Base-by-base conservation (phyloP, 2,888 invertebrate genomes). In the Chymomyza fuscimana region DNA sequence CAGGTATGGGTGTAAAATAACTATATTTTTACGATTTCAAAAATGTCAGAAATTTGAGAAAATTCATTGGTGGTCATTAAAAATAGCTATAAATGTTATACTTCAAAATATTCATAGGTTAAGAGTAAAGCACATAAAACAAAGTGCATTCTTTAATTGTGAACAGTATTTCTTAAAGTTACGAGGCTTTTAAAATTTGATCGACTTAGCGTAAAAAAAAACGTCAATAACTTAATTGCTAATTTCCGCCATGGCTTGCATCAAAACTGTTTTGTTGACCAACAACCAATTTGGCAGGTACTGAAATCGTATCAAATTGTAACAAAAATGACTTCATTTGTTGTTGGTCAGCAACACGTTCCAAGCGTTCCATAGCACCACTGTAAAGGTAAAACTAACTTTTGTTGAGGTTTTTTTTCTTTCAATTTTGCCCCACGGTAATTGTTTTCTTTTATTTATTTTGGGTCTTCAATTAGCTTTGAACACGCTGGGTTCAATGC, bases 321-420 rank as follows among this genome's bases (percentile, higher is more conserved):
- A 12, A 46, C 69, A 51, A 19, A 64, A 79, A 67, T 73, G 62
- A 54, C 56, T 64, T 19, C 69, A 69, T 51, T 68, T 32, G 50
- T 50, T 70, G 63, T 78, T 64, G 60, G 25, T 32, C 54, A 54
- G 25, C 72, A 70, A 68, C 59, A 54, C 62, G 63, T 40, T 40
- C 4, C 60, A 61, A 72, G 73, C 79, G 76, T 73, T 63, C 75
- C 67, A 67, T 58, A 12, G 19, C 22, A 36, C 29, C 72, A 58
- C 61, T 69, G 69, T 76, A 78, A 78, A 70, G 70, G 65, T 63
- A 70, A 46, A 46, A 68, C 80, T 80, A 77, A 79, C 77, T 79
- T 70, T 69, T 72, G 72, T 40, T 59, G 58, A 40, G 15, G 51
- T 36, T 59, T 67, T 29, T 32, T 32, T 32, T 7, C 7, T 7